These are phyloP conservation scores for Drosophila nigromelanica DNA, from an alignment of 1,140 invertebrate genomes.

Conservation along the genomic window DNA sequence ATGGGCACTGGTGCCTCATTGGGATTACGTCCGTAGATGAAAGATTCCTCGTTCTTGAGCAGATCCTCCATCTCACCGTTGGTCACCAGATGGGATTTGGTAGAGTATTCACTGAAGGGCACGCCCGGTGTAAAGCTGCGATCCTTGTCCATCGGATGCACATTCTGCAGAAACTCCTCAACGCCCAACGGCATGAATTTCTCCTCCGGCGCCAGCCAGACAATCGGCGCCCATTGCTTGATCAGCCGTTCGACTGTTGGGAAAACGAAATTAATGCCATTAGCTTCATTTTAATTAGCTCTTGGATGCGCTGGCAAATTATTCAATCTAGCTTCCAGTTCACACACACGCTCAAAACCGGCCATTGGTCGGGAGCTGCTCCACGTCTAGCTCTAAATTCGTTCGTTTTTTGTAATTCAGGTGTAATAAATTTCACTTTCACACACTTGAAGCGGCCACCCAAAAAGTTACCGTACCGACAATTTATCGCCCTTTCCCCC, in stretches of 20 bases:
- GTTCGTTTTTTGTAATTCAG: conserved; percentile 59
- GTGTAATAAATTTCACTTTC: conserved; percentile 81
- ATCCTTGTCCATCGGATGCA: conserved; percentile 84
- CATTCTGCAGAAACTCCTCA: conserved; percentile 86
- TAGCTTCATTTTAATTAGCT: conserved; percentile 52
- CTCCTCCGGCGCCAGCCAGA: conserved; percentile 87
- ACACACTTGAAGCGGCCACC: conserved; percentile 63
- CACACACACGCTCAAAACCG: conserved; percentile 4
- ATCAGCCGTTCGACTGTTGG: conserved; percentile 84
- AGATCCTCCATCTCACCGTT: conserved; percentile 85
- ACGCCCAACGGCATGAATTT: conserved; percentile 87
- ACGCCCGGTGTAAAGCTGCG: conserved; percentile 62
- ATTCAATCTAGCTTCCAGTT: conserved; percentile 29
- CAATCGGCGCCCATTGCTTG: conserved; percentile 87
- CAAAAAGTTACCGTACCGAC: conserved; percentile 53
- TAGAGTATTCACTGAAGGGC: conserved; percentile 77
- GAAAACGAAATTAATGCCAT: conserved; percentile 36
- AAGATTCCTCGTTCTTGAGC: conserved; percentile 85
- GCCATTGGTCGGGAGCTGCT: conserved; percentile 31
- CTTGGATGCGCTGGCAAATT: conserved; percentile 36
- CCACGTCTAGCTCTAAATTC: conserved; percentile 60
- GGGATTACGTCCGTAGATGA: conserved; percentile 87
- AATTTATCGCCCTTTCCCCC: conserved; percentile 42
- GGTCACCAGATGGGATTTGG: conserved; percentile 85
- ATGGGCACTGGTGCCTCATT: conserved; percentile 85